Conservation (phyloP, 2,113 vertebrate genomes). For the Setophaga coronata region DNA sequence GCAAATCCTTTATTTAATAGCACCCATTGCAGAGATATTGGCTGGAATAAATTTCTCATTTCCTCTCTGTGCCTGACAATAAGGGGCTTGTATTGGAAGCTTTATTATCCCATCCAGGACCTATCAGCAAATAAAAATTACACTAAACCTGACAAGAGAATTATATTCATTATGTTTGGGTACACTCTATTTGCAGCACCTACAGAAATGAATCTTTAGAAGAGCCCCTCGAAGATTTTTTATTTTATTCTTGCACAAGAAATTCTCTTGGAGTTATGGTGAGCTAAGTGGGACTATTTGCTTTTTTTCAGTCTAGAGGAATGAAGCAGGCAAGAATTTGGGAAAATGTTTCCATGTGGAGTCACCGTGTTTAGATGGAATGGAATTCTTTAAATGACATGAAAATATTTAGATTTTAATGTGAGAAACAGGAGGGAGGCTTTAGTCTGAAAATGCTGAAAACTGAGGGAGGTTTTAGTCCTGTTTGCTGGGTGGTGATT, state of each 20-base stretch:
- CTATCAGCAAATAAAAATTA: neutral
- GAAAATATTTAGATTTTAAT: neutral
- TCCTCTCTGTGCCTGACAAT: neutral
- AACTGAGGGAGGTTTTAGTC: too few species aligned
- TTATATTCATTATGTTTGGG: neutral
- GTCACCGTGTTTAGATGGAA: neutral
- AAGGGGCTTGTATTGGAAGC: neutral
- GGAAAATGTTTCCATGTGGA: neutral
- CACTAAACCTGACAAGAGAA: neutral
- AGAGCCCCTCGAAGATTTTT: neutral
- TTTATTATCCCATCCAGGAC: neutral
- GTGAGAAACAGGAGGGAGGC: fast-evolving
- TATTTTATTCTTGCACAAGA: neutral
- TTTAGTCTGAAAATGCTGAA: too few species aligned
- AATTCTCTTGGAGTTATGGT: neutral
- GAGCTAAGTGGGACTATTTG: neutral
- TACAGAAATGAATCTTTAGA: neutral
- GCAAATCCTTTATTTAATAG: neutral
- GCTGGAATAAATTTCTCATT: neutral
- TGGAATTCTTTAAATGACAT: neutral
- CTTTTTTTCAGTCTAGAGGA: neutral
- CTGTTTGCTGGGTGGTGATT: neutral
- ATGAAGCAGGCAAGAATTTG: neutral
- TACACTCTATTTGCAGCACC: neutral
- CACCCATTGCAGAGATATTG: neutral